phyloP scores from a whole-genome alignment of 2,797 vertebrate species.

The Pachyuromys duprasi region DNA sequence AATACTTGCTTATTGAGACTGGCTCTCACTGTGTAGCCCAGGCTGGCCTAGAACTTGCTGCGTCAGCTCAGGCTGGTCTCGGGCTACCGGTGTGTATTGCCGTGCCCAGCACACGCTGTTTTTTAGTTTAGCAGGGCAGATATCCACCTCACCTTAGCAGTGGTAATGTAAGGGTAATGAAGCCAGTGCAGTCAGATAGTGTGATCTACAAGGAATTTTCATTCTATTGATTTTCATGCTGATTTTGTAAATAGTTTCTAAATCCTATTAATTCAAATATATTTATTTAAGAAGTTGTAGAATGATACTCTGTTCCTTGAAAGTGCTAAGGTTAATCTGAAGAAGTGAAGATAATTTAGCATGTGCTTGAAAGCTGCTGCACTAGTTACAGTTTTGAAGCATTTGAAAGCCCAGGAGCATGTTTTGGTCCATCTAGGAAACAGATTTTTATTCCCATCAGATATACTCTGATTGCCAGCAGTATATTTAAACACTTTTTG shows the following conservation, averaged over 20 bases:
- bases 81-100: neutral
- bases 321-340: neutral
- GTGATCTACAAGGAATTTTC: constrained; percentile 26
- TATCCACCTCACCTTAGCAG: neutral
- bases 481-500: neutral
- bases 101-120: neutral
- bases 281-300: constrained; percentile 8
- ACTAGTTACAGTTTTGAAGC: constrained; percentile 18
- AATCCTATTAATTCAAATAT: constrained; percentile 31
- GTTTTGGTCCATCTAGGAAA: neutral
- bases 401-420: constrained; percentile 17
- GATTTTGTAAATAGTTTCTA: neutral
- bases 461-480: neutral
- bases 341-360: constrained; percentile 49
- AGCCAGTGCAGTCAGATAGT: constrained; percentile 26
- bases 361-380: neutral
- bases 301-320: neutral
- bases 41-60: too few relatives aligned
- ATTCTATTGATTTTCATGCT: constrained; percentile 28
- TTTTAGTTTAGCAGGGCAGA: constrained; percentile 8
- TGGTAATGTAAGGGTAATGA: neutral
- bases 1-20: neutral
- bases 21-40: neutral
- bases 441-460: neutral
- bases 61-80: neutral